phyloP scores from a whole-genome alignment of 2,888 invertebrate genomes.

The Drosophila helvetica region DNA sequence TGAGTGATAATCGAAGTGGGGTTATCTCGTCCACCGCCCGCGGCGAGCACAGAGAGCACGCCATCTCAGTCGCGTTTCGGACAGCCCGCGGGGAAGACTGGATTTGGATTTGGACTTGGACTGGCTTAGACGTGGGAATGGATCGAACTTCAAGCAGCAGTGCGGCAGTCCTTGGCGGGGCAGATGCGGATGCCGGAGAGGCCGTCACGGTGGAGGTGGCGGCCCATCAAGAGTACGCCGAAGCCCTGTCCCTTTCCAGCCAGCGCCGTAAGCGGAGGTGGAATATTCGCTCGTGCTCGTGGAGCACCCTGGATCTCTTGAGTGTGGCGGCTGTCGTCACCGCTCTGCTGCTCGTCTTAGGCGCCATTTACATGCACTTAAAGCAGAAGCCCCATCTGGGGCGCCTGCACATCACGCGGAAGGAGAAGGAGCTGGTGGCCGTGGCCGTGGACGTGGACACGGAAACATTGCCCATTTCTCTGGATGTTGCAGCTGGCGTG shows the following conservation, averaged over 20 bases:
- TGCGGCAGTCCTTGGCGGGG: slow-evolving; percentile 2
- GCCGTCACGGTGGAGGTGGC: not conserved
- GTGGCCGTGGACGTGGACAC: not conserved
- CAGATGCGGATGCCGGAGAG: not conserved
- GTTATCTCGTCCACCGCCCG: slow-evolving; percentile 38
- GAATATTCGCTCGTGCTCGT: slow-evolving; percentile 34
- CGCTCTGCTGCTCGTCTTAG: slow-evolving; percentile 68
- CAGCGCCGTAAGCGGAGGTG: slow-evolving; percentile 1
- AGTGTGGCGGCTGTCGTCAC: slow-evolving; percentile 57
- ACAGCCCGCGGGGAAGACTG: slow-evolving; percentile 5
- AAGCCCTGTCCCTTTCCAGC: slow-evolving; percentile 20
- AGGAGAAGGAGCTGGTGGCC: not conserved
- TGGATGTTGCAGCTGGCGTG: slow-evolving; percentile 42
- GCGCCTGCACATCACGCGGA: slow-evolving; percentile 55
- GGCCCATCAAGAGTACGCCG: slow-evolving; percentile 30
- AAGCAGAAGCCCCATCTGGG: slow-evolving; percentile 70
- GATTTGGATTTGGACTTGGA: not conserved
- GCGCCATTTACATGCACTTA: slow-evolving; percentile 74
- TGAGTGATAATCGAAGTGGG: slow-evolving; percentile 45
- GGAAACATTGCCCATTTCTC: slow-evolving; percentile 1
- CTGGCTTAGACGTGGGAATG: slow-evolving; percentile 12
- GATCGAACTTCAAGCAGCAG: slow-evolving; percentile 26
- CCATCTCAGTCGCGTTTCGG: not conserved
- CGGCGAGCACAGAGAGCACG: not conserved
- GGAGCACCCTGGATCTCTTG: slow-evolving; percentile 41